Percentiles rank a stretch among this genome's conserved stretches.
phyloP scores from a whole-genome alignment of 2,113 vertebrate genomes.

The Dromiciops gliroides region DNA sequence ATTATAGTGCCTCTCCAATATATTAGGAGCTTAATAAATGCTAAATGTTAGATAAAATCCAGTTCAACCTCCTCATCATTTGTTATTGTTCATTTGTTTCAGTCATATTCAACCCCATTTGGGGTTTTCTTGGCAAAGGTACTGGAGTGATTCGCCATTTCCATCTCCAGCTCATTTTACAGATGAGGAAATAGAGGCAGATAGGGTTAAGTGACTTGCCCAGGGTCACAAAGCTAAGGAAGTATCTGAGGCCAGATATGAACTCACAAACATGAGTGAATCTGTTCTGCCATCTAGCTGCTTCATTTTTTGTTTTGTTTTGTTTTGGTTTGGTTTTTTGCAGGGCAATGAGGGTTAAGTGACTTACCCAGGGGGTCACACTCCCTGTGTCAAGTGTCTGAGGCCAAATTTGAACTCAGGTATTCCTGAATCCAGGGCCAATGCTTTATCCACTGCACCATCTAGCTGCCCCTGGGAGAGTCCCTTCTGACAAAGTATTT shows the following conservation, averaged over 20 bases:
- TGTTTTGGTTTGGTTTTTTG: too few relatives aligned
- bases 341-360: background rate
- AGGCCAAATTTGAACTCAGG: too few relatives aligned
- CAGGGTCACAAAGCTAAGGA: background rate
- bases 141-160: background rate
- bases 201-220: background rate
- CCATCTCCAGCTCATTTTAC: background rate
- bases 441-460: too few relatives aligned
- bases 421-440: too few relatives aligned
- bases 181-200: background rate
- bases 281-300: background rate
- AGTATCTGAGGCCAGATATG: background rate
- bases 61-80: too few relatives aligned
- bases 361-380: too few relatives aligned
- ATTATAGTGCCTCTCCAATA: background rate
- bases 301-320: too few relatives aligned
- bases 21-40: background rate
- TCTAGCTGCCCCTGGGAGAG: background rate
- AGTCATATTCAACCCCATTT: background rate
- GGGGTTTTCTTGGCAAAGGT: background rate
- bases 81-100: background rate
- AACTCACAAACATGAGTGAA: background rate
- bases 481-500: background rate
- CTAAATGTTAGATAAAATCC: background rate
- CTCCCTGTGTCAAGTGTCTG: too few relatives aligned